Conservation (phyloP, 2,113 vertebrate species). For the Gymnorhina tibicen region DNA sequence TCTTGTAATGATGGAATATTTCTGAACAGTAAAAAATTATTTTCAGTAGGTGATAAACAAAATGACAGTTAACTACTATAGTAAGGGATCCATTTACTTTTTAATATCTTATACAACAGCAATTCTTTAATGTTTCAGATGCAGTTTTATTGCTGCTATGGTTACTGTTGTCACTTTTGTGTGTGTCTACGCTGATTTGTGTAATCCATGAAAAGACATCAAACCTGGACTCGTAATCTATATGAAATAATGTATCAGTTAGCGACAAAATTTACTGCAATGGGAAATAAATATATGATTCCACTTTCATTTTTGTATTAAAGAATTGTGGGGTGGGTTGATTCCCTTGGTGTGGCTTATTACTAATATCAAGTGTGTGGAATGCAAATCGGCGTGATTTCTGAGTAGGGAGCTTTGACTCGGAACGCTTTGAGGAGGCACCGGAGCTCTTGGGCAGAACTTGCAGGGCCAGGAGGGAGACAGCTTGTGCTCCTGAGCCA, state of each 20-base stretch:
- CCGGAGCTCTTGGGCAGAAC: not conserved
- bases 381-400: not conserved
- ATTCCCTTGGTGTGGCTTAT: not conserved
- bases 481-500: not conserved
- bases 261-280: not conserved
- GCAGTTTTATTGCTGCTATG: not conserved
- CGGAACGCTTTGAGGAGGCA: not conserved
- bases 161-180: not conserved
- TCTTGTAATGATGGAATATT: not conserved
- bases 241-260: not conserved
- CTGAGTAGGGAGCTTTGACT: not conserved
- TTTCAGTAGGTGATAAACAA: not conserved
- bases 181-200: not conserved
- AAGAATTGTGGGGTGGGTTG: not conserved
- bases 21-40: not conserved
- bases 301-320: not conserved
- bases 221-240: fast-evolving
- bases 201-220: not conserved
- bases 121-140: not conserved
- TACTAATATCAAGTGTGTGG: not conserved
- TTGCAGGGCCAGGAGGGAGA: not conserved
- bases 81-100: not conserved
- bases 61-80: not conserved
- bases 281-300: not conserved
- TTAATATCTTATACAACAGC: not conserved